Base-by-base conservation (phyloP, 2,797 vertebrate genomes). In the Acipenser transmontanus region DNA sequence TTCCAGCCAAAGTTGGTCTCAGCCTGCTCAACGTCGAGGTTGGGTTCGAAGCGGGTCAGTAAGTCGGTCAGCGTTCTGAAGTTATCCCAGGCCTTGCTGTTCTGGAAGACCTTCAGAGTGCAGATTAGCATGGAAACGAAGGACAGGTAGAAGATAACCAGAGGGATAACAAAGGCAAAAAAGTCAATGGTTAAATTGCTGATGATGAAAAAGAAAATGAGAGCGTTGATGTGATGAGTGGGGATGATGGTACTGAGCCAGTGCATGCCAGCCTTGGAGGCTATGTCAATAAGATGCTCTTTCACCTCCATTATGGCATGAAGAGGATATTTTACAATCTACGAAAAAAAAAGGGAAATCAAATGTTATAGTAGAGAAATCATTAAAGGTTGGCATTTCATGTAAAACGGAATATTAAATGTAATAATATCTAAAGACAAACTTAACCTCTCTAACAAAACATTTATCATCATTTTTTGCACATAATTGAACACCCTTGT, bases 51-150 rank as follows among this genome's bases (percentile, higher is more conserved):
- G 69, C 86, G 92, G 49, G 91, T 92, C 72, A 99, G 83, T 68
- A 99, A 81, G 75, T 93, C 88, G 0, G 97, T 98, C 74, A 99
- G 82, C 0, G 93, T 80, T 0, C 88, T 88, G 82, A 98, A 98
- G 82, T 97, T 96, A 77, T 97, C 94, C 96, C 96, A 98, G 68
- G 95, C 95, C 85, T 94, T 96, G 83, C 93, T 97, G 72, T 94
- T 95, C 76, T 98, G 93, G 80, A 98, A 95, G 56, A 99, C 89
- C 10, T 96, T 92, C 72, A 99, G 85, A 0, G 97, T 99, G 81
- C 95, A 98, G 80, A 98, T 97, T 60, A 95, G 93, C 97, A 99
- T 99, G 75, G 97, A 94, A 78, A 94, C 68, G 76, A 99, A 99
- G 75, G 96, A 93, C 71, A 99, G 86, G 85, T 99, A 99, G 87